Evolutionary conservation across 2,113 vertebrate genomes (phyloP), one percentile per base, ranked within the genome.

Genomic region (Coracopsis vasa): DNA sequence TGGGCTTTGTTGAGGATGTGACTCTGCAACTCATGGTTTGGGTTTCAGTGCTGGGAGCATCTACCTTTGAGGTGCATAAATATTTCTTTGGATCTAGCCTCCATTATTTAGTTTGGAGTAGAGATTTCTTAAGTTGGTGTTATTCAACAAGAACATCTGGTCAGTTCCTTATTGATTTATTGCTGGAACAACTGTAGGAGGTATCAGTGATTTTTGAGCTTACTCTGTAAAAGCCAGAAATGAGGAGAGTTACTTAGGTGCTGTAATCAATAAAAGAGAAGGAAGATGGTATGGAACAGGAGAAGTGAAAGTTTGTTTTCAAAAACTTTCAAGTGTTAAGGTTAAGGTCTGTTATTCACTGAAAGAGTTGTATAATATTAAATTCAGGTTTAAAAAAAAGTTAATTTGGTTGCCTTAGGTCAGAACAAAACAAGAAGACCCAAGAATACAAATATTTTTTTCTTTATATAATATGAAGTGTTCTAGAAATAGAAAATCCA

Each of bases 401-500:
- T 27, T 60, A 51, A 33, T 77, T 44, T 82, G 1, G 75, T 90
- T 90, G 75, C 33, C 54, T 92, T 15, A 27, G 28, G 45, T 88
- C 35, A 88, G 93, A 93, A 92, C 8, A 71, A 93, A 88, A 35
- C 31, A 69, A 75, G 45, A 90, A 37, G 50, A 62, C 5, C 19
- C n/a, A 54, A 78, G 62, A 88, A 88, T 82, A 77, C 37, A 58
- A 58, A 72, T 45, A 41, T 4, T 51, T 47, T 33, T 42, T 77
- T 54, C 51, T 53, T 62, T 71, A 16, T 24, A 39, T 65, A 69
- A 35, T 24, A 50, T 37, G 39, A 95, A 88, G 20, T 58, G 6
- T 13, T 95, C 56, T 80, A 71, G 72, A 92, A 94, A 78, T 31
- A 88, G 45, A 50, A 92, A 96, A 93, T 71, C 23, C 50, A 86